Evolutionary conservation across 2,797 vertebrate genomes (phyloP).

Genomic region (Acipenser ruthenus): DNA sequence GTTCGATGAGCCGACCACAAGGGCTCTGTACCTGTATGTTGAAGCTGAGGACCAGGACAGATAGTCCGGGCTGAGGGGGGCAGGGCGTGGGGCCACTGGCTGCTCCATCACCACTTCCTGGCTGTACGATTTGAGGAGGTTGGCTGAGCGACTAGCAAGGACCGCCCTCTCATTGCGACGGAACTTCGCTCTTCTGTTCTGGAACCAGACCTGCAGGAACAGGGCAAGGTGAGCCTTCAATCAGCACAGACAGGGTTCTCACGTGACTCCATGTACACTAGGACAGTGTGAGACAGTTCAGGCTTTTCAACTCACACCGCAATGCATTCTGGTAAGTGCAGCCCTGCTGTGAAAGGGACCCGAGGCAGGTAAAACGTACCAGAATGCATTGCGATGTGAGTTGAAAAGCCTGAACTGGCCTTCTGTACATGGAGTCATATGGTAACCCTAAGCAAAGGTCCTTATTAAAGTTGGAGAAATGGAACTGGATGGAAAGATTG

Average conservation of each 20-base stretch:
- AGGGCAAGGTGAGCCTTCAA: background rate
- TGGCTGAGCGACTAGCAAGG: slow-evolving; percentile 59
- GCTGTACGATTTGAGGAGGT: slow-evolving; percentile 62
- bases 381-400: too few species aligned
- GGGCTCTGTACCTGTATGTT: slow-evolving; percentile 53
- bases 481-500: too few species aligned
- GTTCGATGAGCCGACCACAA: background rate
- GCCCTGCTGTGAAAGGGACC: too few species aligned
- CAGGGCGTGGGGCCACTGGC: slow-evolving; percentile 58
- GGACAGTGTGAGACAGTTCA: too few species aligned
- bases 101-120: slow-evolving; percentile 63
- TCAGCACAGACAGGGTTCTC: background rate
- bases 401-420: too few species aligned
- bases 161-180: slow-evolving; percentile 64
- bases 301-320: too few species aligned
- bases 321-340: too few species aligned
- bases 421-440: too few species aligned
- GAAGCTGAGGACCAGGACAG: slow-evolving; percentile 61
- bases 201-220: slow-evolving; percentile 64
- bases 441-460: too few species aligned
- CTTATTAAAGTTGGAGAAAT: background rate
- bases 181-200: slow-evolving; percentile 71
- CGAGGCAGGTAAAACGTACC: too few species aligned
- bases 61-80: slow-evolving; percentile 52
- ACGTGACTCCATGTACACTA: too few species aligned